Evolutionary conservation across 2,113 vertebrate species (phyloP).

Genomic region (Microtus richardsoni): DNA sequence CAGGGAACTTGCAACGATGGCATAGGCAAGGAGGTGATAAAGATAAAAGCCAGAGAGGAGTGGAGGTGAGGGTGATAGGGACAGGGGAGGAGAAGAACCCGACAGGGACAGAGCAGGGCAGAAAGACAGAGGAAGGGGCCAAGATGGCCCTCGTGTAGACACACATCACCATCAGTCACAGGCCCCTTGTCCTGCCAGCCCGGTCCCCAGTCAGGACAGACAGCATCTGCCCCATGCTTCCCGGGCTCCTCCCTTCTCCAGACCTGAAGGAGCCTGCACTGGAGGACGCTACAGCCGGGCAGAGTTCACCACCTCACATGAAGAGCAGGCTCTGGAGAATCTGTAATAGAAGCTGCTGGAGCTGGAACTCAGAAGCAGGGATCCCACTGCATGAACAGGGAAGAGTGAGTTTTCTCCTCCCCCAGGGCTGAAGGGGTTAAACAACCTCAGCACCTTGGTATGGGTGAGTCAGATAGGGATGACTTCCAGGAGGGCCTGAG

Average conservation of each 20-base stretch:
- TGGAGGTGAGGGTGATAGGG: too few species aligned
- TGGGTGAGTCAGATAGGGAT: background rate
- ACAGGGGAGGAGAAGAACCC: background rate
- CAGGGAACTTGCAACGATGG: background rate
- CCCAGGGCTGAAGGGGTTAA: background rate
- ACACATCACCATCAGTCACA: background rate
- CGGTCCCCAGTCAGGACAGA: background rate
- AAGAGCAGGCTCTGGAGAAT: background rate
- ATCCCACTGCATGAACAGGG: background rate
- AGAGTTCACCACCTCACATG: background rate
- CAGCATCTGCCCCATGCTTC: background rate
- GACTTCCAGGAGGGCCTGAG: background rate
- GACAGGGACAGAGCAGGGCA: background rate
- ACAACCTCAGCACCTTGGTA: background rate
- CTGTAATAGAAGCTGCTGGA: background rate
- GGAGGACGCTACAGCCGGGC: background rate
- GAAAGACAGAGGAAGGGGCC: background rate
- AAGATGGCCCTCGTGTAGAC: background rate
- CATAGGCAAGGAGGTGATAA: background rate
- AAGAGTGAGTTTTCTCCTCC: background rate
- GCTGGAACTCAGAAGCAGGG: background rate
- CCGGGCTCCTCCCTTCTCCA: background rate
- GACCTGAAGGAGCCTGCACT: background rate
- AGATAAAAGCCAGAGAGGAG: background rate
- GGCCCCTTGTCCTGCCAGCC: background rate